These are phyloP conservation scores for Drosophila algonquin DNA, from an alignment of 2,888 invertebrate genomes.

Conservation along the genomic window DNA sequence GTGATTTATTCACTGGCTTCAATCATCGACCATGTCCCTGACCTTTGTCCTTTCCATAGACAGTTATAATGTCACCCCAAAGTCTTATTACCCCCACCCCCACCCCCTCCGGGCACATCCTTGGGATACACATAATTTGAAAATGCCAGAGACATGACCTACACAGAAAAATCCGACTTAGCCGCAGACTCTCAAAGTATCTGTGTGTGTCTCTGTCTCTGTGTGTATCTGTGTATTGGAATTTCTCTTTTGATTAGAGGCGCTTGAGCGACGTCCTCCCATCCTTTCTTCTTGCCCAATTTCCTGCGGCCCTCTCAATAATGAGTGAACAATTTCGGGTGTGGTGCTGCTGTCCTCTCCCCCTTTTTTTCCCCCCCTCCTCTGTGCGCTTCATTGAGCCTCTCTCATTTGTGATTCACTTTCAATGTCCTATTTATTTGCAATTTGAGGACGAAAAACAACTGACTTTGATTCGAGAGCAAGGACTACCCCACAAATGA, in stretches of 20 bases:
- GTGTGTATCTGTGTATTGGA: conserved; percentile 26
- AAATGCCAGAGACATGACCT: conserved; percentile 32
- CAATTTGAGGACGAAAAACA: conserved; percentile 1
- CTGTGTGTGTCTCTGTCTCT: neutral
- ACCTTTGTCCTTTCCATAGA: conserved; percentile 28
- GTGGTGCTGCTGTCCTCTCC: conserved; percentile 45
- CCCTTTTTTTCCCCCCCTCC: conserved; percentile 27
- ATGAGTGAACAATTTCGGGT: conserved; percentile 74
- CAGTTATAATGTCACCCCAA: conserved; percentile 37
- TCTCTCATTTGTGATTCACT: conserved; percentile 76
- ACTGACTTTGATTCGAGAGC: conserved; percentile 65
- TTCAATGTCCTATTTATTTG: conserved; percentile 68
- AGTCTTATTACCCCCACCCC: conserved; percentile 27
- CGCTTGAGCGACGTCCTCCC: conserved; percentile 61
- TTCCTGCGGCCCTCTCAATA: conserved; percentile 68
- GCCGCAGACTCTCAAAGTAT: neutral
- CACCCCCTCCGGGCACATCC: neutral
- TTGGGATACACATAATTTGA: neutral
- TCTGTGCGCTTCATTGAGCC: conserved; percentile 60
- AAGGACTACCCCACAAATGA: neutral
- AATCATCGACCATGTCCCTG: conserved; percentile 22
- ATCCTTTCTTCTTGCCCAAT: conserved; percentile 42
- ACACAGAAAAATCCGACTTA: conserved; percentile 17
- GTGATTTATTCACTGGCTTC: conserved; percentile 37
- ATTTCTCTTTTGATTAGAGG: conserved; percentile 69